phyloP scores from a whole-genome alignment of 2,797 vertebrate species.

The Cryptoprocta ferox region DNA sequence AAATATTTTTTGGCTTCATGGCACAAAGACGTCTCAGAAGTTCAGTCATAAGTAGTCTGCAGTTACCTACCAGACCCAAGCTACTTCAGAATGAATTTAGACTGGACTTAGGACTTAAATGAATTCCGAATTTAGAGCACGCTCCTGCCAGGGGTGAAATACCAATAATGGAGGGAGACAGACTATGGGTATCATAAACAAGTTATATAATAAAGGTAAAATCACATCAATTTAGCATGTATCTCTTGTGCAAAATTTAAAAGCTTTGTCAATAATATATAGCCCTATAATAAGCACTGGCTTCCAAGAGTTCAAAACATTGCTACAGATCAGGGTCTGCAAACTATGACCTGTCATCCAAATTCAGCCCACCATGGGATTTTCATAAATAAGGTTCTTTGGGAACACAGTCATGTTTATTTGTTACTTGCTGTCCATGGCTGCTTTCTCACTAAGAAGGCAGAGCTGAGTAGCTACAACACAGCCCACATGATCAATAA shows the following conservation, averaged over 20 bases:
- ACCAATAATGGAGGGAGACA: not conserved
- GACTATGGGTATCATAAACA: not conserved
- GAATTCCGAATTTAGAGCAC: not conserved
- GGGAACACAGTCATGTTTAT: not conserved
- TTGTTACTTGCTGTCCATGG: not conserved
- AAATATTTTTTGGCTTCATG: not conserved
- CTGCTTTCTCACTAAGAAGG: not conserved
- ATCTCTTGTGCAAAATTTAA: not conserved
- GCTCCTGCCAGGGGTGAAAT: not conserved
- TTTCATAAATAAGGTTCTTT: not conserved
- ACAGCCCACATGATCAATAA: not conserved
- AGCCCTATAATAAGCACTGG: not conserved
- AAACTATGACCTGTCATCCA: not conserved
- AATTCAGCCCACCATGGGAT: not conserved
- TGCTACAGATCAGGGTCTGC: not conserved
- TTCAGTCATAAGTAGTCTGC: not conserved
- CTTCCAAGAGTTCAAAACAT: not conserved
- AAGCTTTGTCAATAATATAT: not conserved
- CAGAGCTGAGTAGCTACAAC: not conserved
- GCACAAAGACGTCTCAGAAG: not conserved
- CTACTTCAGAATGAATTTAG: not conserved
- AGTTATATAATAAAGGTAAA: not conserved
- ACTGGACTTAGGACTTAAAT: not conserved
- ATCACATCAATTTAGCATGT: not conserved
- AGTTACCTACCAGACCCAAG: not conserved